Conservation (phyloP, 2,797 vertebrate species). For the Enteromius treurensis region DNA sequence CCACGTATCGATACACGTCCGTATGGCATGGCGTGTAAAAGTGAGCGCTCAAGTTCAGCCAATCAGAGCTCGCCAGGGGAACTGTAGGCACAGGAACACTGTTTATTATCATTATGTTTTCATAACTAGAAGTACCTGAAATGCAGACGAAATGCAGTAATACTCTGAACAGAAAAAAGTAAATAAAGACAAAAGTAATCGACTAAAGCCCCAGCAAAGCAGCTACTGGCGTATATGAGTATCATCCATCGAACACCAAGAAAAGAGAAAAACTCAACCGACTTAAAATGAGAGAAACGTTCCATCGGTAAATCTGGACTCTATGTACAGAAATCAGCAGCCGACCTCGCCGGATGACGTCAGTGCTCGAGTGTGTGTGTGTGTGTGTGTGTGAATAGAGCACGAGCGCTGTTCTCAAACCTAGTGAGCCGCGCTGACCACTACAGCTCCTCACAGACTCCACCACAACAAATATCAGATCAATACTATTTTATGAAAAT, state of each 20-base stretch:
- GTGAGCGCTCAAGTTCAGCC: slow-evolving; percentile 6
- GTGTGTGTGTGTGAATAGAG: neutral
- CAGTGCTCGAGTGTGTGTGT: neutral
- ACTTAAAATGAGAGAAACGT: slow-evolving; percentile 55
- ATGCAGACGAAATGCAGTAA: slow-evolving; percentile 58
- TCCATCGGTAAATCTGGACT: slow-evolving; percentile 30
- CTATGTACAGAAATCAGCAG: slow-evolving; percentile 59
- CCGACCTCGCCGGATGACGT: neutral
- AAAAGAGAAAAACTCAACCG: slow-evolving; percentile 52
- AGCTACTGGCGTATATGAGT: slow-evolving; percentile 60
- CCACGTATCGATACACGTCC: neutral
- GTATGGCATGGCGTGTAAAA: neutral
- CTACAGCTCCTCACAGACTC: neutral
- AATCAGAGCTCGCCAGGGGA: slow-evolving; percentile 18
- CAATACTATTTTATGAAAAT: neutral
- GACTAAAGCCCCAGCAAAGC: slow-evolving; percentile 56
- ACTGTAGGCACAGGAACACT: slow-evolving; percentile 54
- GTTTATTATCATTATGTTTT: slow-evolving; percentile 31
- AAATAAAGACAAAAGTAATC: slow-evolving; percentile 52
- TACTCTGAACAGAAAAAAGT: slow-evolving; percentile 53
- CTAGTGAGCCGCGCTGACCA: neutral
- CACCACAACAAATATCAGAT: neutral
- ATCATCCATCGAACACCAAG: slow-evolving; percentile 59
- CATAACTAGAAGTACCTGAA: slow-evolving; percentile 54
- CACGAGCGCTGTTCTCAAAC: neutral